Evolutionary conservation across 2,113 vertebrate species (phyloP).

Genomic region (Bubo bubo): DNA sequence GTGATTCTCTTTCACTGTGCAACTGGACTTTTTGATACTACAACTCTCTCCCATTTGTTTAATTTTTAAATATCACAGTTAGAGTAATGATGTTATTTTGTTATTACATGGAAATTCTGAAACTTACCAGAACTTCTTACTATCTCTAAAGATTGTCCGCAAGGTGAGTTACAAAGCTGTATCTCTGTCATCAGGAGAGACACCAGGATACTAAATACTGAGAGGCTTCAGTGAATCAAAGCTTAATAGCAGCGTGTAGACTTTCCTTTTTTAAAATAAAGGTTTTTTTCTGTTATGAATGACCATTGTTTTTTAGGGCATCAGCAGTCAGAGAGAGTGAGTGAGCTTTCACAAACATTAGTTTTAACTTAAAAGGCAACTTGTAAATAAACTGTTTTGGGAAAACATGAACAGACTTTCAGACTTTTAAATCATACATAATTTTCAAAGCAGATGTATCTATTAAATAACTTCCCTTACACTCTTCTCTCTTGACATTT

Average conservation of each 20-base stretch:
- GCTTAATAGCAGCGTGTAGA: not conserved
- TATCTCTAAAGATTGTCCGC: not conserved
- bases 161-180: not conserved
- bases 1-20: not conserved
- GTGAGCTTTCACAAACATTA: not conserved
- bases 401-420: not conserved
- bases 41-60: not conserved
- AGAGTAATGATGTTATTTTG: not conserved
- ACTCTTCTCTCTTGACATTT: slow-evolving; percentile 14
- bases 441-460: slow-evolving; percentile 35
- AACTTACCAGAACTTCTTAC: not conserved
- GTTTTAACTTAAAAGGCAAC: not conserved
- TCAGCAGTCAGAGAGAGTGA: not conserved
- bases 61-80: not conserved
- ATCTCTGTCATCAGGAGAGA: not conserved
- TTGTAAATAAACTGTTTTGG: not conserved
- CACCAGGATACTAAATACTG: not conserved
- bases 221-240: not conserved
- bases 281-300: not conserved
- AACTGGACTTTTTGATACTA: not conserved
- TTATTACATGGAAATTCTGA: not conserved
- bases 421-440: not conserved
- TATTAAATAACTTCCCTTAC: slow-evolving; percentile 23
- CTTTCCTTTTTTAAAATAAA: not conserved
- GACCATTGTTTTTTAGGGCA: not conserved